Conservation (phyloP, 2,888 invertebrate genomes). For the Sinodicranocentrus sp. region DNA sequence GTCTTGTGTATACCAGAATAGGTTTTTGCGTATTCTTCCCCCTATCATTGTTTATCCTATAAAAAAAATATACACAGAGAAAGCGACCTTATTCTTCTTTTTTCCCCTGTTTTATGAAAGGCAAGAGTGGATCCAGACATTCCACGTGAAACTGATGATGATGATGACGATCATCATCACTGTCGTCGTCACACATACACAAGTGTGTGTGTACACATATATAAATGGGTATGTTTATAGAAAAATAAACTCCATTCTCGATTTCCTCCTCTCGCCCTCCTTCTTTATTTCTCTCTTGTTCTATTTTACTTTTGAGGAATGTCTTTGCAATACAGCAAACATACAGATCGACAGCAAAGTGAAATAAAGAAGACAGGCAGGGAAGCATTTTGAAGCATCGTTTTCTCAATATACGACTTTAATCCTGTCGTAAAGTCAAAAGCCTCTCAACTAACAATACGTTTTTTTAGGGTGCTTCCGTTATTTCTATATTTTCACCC, state of each 20-base stretch:
- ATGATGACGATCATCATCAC: slow-evolving; percentile 44
- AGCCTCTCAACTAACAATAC: slow-evolving; percentile 51
- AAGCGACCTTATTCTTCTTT: slow-evolving; percentile 16
- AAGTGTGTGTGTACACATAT: slow-evolving; percentile 30
- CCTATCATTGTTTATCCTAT: slow-evolving; percentile 16
- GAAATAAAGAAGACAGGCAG: slow-evolving; percentile 55
- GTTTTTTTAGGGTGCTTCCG: slow-evolving; percentile 43
- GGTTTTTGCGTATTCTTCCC: neutral
- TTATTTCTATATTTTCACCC: slow-evolving; percentile 38
- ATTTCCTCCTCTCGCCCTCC: slow-evolving; percentile 1
- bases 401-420: slow-evolving; percentile 41
- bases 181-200: slow-evolving; percentile 24
- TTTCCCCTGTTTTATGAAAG: slow-evolving; percentile 7
- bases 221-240: slow-evolving; percentile 22
- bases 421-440: slow-evolving; percentile 69
- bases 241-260: neutral
- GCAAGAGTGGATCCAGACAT: slow-evolving; percentile 29
- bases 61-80: neutral
- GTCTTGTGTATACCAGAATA: neutral
- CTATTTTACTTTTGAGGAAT: slow-evolving; percentile 36
- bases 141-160: slow-evolving; percentile 36
- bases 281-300: neutral
- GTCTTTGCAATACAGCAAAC: slow-evolving; percentile 5
- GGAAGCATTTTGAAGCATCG: slow-evolving; percentile 39
- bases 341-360: slow-evolving; percentile 48